A percentile compares a stretch with the other conserved stretches of the same genome.
These are phyloP conservation scores for Dendrophyllia cribrosa DNA, from an alignment of 64 coral and sea anemone species.

Conservation along the genomic window DNA sequence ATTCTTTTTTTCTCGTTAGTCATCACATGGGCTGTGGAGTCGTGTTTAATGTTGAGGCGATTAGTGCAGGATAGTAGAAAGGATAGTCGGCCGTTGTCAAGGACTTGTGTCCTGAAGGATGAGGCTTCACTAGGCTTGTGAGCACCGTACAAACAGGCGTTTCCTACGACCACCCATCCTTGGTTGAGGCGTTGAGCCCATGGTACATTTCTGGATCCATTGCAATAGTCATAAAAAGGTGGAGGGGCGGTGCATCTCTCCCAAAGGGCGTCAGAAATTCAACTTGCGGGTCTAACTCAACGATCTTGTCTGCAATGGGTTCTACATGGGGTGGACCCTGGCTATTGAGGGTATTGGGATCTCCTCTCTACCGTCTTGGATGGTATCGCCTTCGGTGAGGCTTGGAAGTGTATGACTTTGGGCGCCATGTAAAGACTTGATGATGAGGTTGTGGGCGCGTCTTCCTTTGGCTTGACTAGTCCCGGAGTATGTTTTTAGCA, in stretches of 20 bases:
- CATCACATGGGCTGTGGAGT: too few relatives aligned
- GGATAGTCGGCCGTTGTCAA: slow-evolving; percentile 4
- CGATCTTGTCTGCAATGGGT: slow-evolving; percentile 13
- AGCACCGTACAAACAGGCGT: slow-evolving; percentile 30
- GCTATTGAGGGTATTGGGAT: slow-evolving; percentile 42
- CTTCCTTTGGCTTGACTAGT: not conserved
- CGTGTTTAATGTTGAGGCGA: not conserved
- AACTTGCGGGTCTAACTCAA: not conserved
- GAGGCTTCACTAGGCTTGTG: not conserved
- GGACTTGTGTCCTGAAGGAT: slow-evolving; percentile 17
- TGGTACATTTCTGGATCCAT: slow-evolving; percentile 52
- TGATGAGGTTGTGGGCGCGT: not conserved
- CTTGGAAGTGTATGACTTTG: not conserved
- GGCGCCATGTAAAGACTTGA: not conserved
- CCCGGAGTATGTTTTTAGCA: not conserved
- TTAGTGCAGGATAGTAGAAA: not conserved
- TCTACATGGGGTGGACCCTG: slow-evolving; percentile 31
- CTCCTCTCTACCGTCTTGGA: slow-evolving; percentile 43
- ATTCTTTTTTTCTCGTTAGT: too few relatives aligned
- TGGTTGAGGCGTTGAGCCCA: slow-evolving; percentile 30
- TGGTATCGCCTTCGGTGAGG: slow-evolving; percentile 1
- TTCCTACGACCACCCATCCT: slow-evolving; percentile 35
- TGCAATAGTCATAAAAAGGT: slow-evolving; percentile 31
- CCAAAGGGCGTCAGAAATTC: slow-evolving; percentile 47
- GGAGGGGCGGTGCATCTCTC: slow-evolving; percentile 36